Percentiles rank a stretch among this genome's conserved stretches.
These are phyloP conservation scores for Yponomeuta evonymella DNA, from an alignment of 2,888 invertebrate genomes.

Conservation along the genomic window DNA sequence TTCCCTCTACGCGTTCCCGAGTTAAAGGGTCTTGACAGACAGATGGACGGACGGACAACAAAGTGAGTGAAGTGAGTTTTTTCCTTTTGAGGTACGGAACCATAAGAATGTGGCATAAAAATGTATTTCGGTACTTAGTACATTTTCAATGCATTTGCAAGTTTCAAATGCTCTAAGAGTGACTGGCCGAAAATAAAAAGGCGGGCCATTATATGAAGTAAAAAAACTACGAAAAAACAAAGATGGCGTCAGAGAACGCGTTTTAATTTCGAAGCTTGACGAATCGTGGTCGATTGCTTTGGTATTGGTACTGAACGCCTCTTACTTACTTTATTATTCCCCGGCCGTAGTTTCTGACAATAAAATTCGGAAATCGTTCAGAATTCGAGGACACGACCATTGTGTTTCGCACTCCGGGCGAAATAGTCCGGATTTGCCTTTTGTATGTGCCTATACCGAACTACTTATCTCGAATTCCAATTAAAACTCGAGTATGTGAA, in stretches of 20 bases:
- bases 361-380: constrained; percentile 6
- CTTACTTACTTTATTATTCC: constrained; percentile 9
- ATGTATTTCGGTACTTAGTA: background rate
- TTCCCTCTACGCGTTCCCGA: too few relatives aligned
- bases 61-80: too few relatives aligned
- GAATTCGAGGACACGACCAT: constrained; percentile 7
- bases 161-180: background rate
- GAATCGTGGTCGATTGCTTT: constrained; percentile 33
- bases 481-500: background rate
- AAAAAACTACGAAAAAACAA: constrained; percentile 27
- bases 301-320: background rate
- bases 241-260: constrained; percentile 34
- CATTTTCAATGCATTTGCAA: background rate
- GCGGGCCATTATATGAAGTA: constrained; percentile 21
- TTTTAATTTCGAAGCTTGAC: constrained; percentile 52
- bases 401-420: background rate
- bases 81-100: too few relatives aligned
- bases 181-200: constrained; percentile 5
- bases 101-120: too few relatives aligned
- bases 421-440: background rate
- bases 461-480: background rate
- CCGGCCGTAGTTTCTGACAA: constrained; percentile 10
- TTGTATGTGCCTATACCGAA: background rate
- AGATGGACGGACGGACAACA: too few relatives aligned
- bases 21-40: too few relatives aligned